Evolutionary conservation across 2,888 invertebrate genomes (phyloP), one percentile per base, ranked within the genome.

Genomic region (Erynnis tages): DNA sequence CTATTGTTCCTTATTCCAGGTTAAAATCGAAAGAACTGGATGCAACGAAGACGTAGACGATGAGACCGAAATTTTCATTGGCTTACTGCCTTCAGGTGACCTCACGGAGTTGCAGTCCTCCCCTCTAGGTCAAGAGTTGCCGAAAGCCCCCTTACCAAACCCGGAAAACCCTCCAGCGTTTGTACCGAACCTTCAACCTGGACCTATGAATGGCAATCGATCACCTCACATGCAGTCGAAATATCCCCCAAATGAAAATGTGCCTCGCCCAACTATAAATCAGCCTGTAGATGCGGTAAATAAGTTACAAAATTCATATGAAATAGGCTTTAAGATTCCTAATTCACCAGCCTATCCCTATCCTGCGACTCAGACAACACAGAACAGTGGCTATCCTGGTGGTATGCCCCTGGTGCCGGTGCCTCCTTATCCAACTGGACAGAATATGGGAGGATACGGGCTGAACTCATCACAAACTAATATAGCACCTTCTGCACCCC

Each of bases 31-130:
- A 55, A 40, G 81, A n/a, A 73, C 83, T 0, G 85, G 82, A 1
- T 85, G 82, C 61, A 76, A 71, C 55, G 73, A 75, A 14, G 73
- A 77, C 1, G 16, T 77, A 2, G 60, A 69, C 49, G 83, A 82
- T 14, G 78, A 81, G 45, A 56, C 69, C 0, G 77, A 82, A 38
- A 65, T 86, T 13, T 71, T 69, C 30, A 58, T 86, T n/a, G 85
- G 85, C 0, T 19, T 48, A 5, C 54, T 81, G 5, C 57, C 80
- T 1, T 82, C 84, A 0, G 25, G 79, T 1, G 61, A 11, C 52
- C 45, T 29, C 25, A 16, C 43, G 1, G 54, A 56, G 11, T 50
- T 49, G 7, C 46, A 46, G 11, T 23, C 17, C 63, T 82, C 82
- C 43, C 82, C 83, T 0, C 52, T 82, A 56, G 61, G 69, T 0